A percentile compares a stretch with the other conserved stretches of the same genome.
Conservation (phyloP, 2,888 invertebrate genomes). For the Himalopsyche tibetana region DNA sequence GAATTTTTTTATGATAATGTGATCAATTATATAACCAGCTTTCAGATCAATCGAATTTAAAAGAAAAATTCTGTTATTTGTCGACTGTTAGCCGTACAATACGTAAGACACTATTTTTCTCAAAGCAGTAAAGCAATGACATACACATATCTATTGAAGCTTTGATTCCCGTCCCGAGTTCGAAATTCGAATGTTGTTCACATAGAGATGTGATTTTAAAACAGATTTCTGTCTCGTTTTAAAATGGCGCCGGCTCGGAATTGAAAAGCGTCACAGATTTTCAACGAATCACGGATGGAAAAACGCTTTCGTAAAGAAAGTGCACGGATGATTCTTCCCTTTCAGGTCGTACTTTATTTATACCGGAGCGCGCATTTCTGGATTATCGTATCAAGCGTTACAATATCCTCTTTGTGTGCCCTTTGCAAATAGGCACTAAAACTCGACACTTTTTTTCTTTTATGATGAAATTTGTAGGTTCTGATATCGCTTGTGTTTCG, state of each 20-base stretch:
- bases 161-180: neutral
- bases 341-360: constrained; percentile 20
- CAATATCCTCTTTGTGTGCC: constrained; percentile 32
- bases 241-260: constrained; percentile 1
- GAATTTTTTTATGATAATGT: no score
- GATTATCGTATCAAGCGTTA: constrained; percentile 31
- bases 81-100: neutral
- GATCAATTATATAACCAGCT: no score
- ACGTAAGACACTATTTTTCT: neutral
- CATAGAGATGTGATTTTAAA: constrained; percentile 31
- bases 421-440: constrained; percentile 15
- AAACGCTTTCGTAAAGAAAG: neutral
- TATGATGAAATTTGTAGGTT: neutral
- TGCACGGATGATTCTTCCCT: constrained; percentile 29
- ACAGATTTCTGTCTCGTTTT: constrained; percentile 6
- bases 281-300: neutral
- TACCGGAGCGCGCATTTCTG: constrained; percentile 19
- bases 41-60: neutral
- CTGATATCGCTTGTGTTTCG: neutral
- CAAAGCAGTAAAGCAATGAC: constrained; percentile 7
- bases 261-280: constrained; percentile 41
- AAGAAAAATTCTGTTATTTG: neutral
- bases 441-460: constrained; percentile 22
- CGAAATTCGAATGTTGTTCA: constrained; percentile 13
- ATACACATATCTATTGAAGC: neutral